Base-by-base conservation (phyloP, 2,797 vertebrate species). In the Macropodus opercularis region DNA sequence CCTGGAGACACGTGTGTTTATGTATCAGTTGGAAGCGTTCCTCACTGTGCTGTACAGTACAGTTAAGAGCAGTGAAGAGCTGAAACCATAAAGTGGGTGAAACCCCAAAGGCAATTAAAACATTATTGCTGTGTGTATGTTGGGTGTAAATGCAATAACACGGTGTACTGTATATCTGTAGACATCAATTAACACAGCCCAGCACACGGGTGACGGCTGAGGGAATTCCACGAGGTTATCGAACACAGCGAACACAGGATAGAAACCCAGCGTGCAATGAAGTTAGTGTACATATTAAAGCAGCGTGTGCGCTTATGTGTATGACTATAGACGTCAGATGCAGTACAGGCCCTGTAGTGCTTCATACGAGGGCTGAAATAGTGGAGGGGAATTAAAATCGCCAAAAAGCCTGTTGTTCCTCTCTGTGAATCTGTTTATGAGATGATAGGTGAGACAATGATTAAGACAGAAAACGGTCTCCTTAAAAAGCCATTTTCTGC, bases 391-490 rank as follows among this genome's bases (percentile, higher is more conserved):
- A n/a, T n/a, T n/a, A n/a, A n/a, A n/a, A n/a, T n/a, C n/a, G n/a
- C n/a, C n/a, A n/a, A n/a, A n/a, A n/a, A n/a, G n/a, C n/a, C n/a
- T n/a, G n/a, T n/a, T n/a, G n/a, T n/a, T n/a, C n/a, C n/a, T n/a
- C n/a, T n/a, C n/a, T n/a, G n/a, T n/a, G n/a, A n/a, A n/a, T n/a
- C n/a, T n/a, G n/a, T n/a, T n/a, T n/a, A n/a, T n/a, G n/a, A n/a
- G 29, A 10, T 17, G 40, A 41, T 18, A 47, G 14, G 5, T 24
- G 27, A 52, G 23, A 35, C 12, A 18, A 29, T 58, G 38, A 63
- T 62, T 72, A 43, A 51, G 55, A 54, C 35, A 38, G 8, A 69
- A 22, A 57, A n/a, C n/a, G 6, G 11, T 39, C 24, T 38, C 41
- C 17, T 9, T 21, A 51, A 31, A 39, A 49, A 34, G 22, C 24